Base-by-base conservation (phyloP, 2,113 vertebrate genomes). In the Vireo altiloquus region DNA sequence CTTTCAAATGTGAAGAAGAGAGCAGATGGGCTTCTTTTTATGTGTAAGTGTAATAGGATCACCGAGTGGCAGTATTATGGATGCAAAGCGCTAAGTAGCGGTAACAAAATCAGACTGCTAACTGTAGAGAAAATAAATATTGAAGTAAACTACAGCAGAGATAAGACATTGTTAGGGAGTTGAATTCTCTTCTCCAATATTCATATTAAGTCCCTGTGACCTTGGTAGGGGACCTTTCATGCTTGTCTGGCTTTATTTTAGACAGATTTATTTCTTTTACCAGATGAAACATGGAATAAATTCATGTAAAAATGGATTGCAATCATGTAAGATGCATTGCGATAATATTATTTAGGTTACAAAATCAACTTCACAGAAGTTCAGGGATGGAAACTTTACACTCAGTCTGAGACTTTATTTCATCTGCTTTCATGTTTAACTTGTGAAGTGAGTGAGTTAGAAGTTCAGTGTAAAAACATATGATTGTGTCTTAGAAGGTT, bases 271-370 rank as follows among this genome's bases (percentile, higher is more conserved):
- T 63, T 82, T 84, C 47, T 70, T 77, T 71, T 53, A 54, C 27
- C 13, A 35, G 23, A 76, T 3, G 7, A 91, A 95, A 89, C 25
- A 42, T 79, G 70, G 46, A 89, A 40, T 72, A 68, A 18, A 10
- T 53, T 91, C 1, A 28, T 72, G 53, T 95, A 74, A 96, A 91
- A 86, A 64, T 56, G 87, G 37, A 93, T 90, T 42, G 39, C 82
- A 95, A 49, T 94, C 75, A 66, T 76, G 46, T 86, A 77, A 93
- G 77, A 90, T 83, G 61, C 50, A 52, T 90, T 92, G 65, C 76
- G 81, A 65, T 75, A 91, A 52, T 72, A 72, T 76, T 91, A 60
- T 87, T 88, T 95, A 70, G 47, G 49, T 94, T 94, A 65, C 42
- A 63, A 75, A 88, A 74, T 85, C 31, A 74, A 40, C 47, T 57